These are phyloP conservation scores for Heliothis virescens DNA, from an alignment of 1,140 invertebrate species.

Conservation along the genomic window DNA sequence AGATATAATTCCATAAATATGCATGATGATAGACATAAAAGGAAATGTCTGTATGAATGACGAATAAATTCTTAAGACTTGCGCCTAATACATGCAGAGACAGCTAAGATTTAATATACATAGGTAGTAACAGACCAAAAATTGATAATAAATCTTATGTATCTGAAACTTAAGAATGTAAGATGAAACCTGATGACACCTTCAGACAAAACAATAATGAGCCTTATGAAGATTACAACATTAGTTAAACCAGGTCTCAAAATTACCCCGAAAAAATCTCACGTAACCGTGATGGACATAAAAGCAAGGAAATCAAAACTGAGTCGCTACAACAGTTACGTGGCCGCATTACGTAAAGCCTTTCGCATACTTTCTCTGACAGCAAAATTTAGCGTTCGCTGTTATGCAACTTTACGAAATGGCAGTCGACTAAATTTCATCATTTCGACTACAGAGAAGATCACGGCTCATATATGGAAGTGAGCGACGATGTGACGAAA, in stretches of 20 bases:
- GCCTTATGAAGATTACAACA: conserved; percentile 41
- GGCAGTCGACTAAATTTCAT: conserved; percentile 84
- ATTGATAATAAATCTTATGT: not conserved
- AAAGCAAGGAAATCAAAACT: conserved; percentile 85
- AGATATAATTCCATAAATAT: conserved; percentile 44
- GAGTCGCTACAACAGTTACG: conserved; percentile 80
- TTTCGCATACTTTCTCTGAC: conserved; percentile 86
- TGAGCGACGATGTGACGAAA: conserved; percentile 57
- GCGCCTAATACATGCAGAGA: conserved; percentile 11
- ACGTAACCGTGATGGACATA: conserved; percentile 79
- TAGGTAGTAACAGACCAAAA: not conserved
- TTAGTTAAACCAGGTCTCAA: conserved; percentile 54
- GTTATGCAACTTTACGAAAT: conserved; percentile 81
- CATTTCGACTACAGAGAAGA: conserved; percentile 80
- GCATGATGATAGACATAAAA: conserved; percentile 43
- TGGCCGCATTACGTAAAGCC: conserved; percentile 80
- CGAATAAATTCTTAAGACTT: conserved; percentile 40
- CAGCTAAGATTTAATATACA: conserved; percentile 10
- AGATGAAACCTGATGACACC: not conserved
- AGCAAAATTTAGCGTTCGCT: conserved; percentile 84
- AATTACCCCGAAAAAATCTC: conserved; percentile 67
- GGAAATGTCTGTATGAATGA: conserved; percentile 42
- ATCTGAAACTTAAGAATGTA: too few species aligned
- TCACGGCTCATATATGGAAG: conserved; percentile 72
- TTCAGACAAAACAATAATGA: conserved; percentile 23